Percentiles rank a stretch among this genome's conserved stretches.
These are phyloP conservation scores for Rhabdomys pumilio DNA, from an alignment of 2,797 vertebrate genomes.

Conservation along the genomic window DNA sequence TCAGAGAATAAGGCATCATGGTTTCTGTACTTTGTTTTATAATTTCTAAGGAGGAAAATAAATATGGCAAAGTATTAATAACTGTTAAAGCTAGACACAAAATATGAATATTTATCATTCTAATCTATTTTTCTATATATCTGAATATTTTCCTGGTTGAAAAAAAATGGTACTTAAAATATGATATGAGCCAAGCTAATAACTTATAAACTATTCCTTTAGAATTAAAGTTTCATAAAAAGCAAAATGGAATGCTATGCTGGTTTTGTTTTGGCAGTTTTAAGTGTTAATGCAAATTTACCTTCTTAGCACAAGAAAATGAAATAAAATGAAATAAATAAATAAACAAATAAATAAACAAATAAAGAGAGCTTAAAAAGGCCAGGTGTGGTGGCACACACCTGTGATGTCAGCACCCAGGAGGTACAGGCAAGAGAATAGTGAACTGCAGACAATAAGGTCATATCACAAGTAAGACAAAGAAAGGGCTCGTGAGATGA, in stretches of 20 bases:
- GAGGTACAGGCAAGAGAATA: not conserved
- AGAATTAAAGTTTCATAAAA: conserved; percentile 33
- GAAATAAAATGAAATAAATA: not conserved
- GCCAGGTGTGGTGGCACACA: not conserved
- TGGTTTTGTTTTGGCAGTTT: conserved; percentile 36
- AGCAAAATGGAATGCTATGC: not conserved
- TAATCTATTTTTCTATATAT: not conserved
- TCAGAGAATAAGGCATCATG: not conserved
- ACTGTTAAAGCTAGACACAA: not conserved
- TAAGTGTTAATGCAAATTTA: conserved; percentile 51
- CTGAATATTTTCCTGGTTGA: not conserved
- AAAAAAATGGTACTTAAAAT: not conserved
- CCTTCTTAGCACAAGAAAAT: conserved; percentile 8
- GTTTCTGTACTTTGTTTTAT: conserved; percentile 5
- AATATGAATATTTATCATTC: conserved; percentile 38
- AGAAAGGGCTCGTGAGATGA: not conserved
- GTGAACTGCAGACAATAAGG: not conserved
- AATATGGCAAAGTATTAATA: conserved; percentile 46
- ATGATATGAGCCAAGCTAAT: conserved; percentile 42
- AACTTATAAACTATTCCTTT: conserved; percentile 36
- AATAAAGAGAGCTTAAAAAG: not conserved
- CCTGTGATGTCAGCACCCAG: not conserved
- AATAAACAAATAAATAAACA: not conserved
- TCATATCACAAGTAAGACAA: not conserved
- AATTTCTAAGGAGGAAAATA: conserved; percentile 46